Evolutionary conservation across 2,797 vertebrate genomes (phyloP).

Genomic region (Leptatherina wallacei): DNA sequence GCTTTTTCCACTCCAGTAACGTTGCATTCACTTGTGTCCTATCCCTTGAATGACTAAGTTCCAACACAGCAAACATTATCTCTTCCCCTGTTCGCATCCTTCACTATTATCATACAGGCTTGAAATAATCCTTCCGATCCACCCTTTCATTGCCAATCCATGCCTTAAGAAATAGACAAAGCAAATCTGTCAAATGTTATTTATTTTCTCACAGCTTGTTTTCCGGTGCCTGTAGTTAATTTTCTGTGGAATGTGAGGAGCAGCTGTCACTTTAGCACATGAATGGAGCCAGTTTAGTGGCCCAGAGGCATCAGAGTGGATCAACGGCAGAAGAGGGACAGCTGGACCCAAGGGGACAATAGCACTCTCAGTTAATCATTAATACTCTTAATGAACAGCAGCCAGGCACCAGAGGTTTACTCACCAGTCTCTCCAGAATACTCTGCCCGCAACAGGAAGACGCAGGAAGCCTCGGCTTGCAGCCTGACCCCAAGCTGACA

Average conservation of each 20-base stretch:
- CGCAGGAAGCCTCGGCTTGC: conserved; percentile 49
- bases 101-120: conserved; percentile 37
- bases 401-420: conserved; percentile 76
- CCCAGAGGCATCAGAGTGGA: conserved; percentile 75
- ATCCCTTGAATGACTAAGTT: conserved; percentile 30
- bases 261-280: conserved; percentile 84
- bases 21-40: conserved; percentile 20
- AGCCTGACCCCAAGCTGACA: conserved; percentile 70
- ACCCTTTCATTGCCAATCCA: conserved; percentile 42
- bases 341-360: conserved; percentile 81
- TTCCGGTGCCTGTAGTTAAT: conserved; percentile 71
- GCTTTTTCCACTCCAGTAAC: conserved; percentile 16
- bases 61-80: conserved; percentile 40
- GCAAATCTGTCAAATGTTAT: conserved; percentile 72
- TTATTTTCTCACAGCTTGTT: conserved; percentile 60
- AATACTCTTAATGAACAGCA: conserved; percentile 85
- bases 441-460: conserved; percentile 67
- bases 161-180: conserved; percentile 52
- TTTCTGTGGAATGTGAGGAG: conserved; percentile 82
- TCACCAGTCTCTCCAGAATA: conserved; percentile 72
- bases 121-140: conserved; percentile 61
- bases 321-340: conserved; percentile 81
- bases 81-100: conserved; percentile 15
- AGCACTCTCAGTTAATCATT: conserved; percentile 87
- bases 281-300: conserved; percentile 77